Conservation (phyloP, 2,888 invertebrate genomes). For the Protodeltote pygarga region DNA sequence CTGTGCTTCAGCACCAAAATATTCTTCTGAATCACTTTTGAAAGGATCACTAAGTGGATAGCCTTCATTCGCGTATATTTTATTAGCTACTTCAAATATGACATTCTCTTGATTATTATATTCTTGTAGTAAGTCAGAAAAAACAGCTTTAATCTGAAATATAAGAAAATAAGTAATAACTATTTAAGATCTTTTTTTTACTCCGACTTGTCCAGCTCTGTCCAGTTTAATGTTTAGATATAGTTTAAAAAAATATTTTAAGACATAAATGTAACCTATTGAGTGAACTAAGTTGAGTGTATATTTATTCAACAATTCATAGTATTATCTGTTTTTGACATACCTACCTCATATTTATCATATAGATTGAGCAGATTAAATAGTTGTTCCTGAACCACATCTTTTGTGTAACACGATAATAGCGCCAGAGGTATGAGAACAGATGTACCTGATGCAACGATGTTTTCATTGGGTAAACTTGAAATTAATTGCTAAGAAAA, state of each 20-base stretch:
- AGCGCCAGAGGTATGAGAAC: conserved; percentile 46
- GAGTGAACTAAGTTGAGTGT: too few species aligned
- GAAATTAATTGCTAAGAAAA: conserved; percentile 46
- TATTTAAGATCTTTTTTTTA: too few species aligned
- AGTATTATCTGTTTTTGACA: too few species aligned
- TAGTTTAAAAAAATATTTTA: too few species aligned
- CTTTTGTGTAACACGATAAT: conserved; percentile 39
- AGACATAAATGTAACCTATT: too few species aligned
- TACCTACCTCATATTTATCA: conserved; percentile 55
- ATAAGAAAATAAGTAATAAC: too few species aligned
- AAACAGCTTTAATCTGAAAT: conserved; percentile 48
- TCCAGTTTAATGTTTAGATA: too few species aligned
- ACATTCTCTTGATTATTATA: conserved; percentile 42
- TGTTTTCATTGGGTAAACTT: conserved; percentile 39
- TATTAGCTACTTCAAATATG: conserved; percentile 44
- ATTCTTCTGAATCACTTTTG: conserved; percentile 8
- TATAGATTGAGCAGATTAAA: conserved; percentile 38
- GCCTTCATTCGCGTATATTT: conserved; percentile 36
- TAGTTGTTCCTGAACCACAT: conserved; percentile 43
- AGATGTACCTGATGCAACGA: conserved; percentile 54
- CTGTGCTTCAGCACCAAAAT: conserved; percentile 50
- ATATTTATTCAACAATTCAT: too few species aligned
- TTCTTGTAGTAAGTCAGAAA: conserved; percentile 26
- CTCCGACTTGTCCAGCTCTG: too few species aligned
- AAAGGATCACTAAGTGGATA: conserved; percentile 42